A percentile compares a stretch with the other conserved stretches of the same genome.
Evolutionary conservation across 2,113 vertebrate genomes (phyloP).

Genomic region (Rhinichthys klamathensis): DNA sequence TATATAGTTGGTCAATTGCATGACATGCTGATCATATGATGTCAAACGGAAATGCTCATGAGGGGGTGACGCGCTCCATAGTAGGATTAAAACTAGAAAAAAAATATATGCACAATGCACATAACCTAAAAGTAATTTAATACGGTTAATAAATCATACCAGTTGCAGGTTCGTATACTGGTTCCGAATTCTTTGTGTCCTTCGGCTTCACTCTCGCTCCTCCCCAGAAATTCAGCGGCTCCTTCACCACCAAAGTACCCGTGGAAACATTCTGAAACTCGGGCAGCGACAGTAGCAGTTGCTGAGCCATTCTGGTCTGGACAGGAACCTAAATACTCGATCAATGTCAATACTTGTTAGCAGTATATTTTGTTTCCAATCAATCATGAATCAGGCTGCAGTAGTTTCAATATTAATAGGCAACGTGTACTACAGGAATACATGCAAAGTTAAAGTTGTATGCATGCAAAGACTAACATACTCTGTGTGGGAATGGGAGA

Average conservation of each 20-base stretch:
- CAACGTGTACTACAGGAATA: background rate
- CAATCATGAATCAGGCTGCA: background rate
- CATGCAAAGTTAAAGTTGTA: background rate
- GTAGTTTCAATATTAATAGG: background rate
- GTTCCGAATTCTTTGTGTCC: constrained; percentile 73
- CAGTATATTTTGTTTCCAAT: background rate
- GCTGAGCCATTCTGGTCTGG: constrained; percentile 67
- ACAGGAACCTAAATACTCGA: background rate
- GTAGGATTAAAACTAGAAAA: background rate
- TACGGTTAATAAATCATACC: constrained; percentile 70
- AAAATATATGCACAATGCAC: too few relatives aligned
- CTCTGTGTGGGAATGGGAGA: too few relatives aligned
- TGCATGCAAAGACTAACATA: background rate
- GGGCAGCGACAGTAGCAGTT: constrained; percentile 62
- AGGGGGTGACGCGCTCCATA: background rate
- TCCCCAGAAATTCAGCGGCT: constrained; percentile 86
- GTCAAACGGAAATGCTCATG: background rate
- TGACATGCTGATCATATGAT: background rate
- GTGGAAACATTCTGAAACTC: constrained; percentile 75
- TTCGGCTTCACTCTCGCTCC: constrained; percentile 78
- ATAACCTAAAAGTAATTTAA: background rate
- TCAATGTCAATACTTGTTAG: background rate
- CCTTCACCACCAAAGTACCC: constrained; percentile 73
- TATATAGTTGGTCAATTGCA: background rate
- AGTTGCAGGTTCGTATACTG: constrained; percentile 89